A percentile compares a stretch with the other conserved stretches of the same genome.
phyloP scores from a whole-genome alignment of 1,140 invertebrate genomes.

The Cyclina sinensis region DNA sequence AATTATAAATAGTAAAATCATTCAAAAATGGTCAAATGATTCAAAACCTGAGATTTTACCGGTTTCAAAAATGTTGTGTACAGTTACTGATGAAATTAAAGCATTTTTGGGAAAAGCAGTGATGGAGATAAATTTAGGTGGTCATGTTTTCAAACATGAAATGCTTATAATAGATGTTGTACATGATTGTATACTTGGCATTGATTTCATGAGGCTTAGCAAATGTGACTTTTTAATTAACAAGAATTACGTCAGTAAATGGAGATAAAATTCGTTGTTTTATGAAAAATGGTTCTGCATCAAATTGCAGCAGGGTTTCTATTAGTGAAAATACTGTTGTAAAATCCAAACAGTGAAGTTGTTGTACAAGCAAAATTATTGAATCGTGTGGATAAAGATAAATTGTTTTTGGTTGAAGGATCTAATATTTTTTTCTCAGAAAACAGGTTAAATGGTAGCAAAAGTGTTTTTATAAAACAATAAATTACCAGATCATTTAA shows the following conservation, averaged over 20 bases:
- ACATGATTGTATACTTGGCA: slow-evolving; percentile 18
- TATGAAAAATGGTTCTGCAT: background rate
- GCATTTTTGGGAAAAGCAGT: too few species aligned
- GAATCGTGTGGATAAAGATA: background rate
- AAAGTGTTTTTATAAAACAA: slow-evolving; percentile 1
- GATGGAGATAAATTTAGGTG: too few species aligned
- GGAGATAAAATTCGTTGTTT: slow-evolving; percentile 17
- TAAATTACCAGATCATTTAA: background rate
- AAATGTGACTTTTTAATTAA: slow-evolving; percentile 26
- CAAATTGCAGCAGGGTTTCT: slow-evolving; percentile 20
- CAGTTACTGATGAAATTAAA: background rate
- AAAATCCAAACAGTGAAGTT: background rate
- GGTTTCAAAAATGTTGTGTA: slow-evolving; percentile 1
- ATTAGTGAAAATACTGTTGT: background rate
- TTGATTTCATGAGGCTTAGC: slow-evolving; percentile 15
- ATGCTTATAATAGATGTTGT: too few species aligned
- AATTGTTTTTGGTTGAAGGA: background rate
- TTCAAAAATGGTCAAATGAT: too few species aligned
- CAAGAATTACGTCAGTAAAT: background rate
- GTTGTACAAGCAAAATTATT: background rate
- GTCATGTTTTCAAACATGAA: too few species aligned
- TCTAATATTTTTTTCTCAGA: background rate
- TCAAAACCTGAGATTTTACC: too few species aligned
- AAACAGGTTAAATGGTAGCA: slow-evolving; percentile 26
- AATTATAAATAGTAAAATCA: too few species aligned